phyloP scores from a whole-genome alignment of 1,140 invertebrate genomes.

The Drosophila insularis region DNA sequence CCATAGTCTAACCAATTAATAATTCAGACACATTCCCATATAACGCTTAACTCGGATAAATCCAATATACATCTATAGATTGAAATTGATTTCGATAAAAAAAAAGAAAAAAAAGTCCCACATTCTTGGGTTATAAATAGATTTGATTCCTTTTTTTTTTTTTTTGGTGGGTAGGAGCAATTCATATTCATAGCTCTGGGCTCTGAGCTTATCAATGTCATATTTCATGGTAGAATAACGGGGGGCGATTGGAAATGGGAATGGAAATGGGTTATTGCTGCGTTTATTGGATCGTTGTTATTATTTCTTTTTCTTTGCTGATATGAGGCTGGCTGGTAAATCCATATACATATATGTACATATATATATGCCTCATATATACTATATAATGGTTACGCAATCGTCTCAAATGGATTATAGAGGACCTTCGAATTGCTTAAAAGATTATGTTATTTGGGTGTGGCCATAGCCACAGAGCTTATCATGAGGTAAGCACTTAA shows the following conservation, averaged over 20 bases:
- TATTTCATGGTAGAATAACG: slow-evolving; percentile 32
- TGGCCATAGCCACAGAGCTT: neutral
- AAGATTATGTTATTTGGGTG: neutral
- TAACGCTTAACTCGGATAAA: slow-evolving; percentile 15
- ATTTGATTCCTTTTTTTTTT: neutral
- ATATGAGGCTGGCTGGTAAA: slow-evolving; percentile 40
- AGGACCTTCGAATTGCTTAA: neutral
- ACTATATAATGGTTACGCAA: slow-evolving; percentile 58
- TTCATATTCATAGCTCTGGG: slow-evolving; percentile 16
- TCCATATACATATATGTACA: slow-evolving; percentile 33
- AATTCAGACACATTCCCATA: slow-evolving; percentile 8
- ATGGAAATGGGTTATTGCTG: slow-evolving; percentile 6
- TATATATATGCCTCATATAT: neutral
- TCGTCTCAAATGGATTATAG: slow-evolving; percentile 10
- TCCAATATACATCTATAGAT: slow-evolving; percentile 22
- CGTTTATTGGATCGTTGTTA: slow-evolving; percentile 31
- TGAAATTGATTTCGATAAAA: neutral
- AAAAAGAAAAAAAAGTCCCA: neutral
- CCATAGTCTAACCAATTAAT: slow-evolving; percentile 16
- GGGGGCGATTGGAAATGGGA: slow-evolving; percentile 18
- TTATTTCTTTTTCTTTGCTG: slow-evolving; percentile 23
- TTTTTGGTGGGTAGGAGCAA: slow-evolving; percentile 36
- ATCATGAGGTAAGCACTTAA: slow-evolving; percentile 1
- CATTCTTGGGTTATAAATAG: slow-evolving; percentile 7
- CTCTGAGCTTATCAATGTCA: slow-evolving; percentile 38